These are phyloP conservation scores for Arbacia lixula DNA, from an alignment of 53 echinoderm and acorn worm genomes.

Conservation along the genomic window DNA sequence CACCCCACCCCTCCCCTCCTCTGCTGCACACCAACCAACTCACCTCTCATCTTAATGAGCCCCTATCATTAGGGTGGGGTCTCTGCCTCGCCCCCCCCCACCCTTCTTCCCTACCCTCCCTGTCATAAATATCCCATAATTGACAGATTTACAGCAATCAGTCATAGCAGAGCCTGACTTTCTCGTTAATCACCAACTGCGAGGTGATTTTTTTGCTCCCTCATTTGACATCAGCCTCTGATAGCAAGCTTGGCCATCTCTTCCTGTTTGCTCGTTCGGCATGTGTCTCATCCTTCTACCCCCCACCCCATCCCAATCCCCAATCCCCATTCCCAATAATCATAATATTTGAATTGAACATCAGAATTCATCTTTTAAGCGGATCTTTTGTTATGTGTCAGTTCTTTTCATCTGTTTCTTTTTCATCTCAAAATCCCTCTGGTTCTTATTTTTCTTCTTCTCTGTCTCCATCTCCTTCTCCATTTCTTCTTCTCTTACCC, in stretches of 20 bases:
- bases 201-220: conserved; percentile 38
- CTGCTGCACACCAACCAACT: too few species aligned
- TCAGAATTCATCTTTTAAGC: too few species aligned
- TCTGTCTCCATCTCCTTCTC: neutral
- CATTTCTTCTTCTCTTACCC: neutral
- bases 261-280: neutral
- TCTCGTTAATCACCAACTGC: conserved; percentile 41
- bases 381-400: too few species aligned
- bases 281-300: neutral
- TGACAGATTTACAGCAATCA: conserved; percentile 50
- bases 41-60: too few species aligned
- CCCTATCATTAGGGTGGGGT: too few species aligned
- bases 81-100: neutral
- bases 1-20: too few species aligned
- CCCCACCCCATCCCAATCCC: too few species aligned
- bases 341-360: too few species aligned
- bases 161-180: conserved; percentile 6
- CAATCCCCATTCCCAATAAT: too few species aligned
- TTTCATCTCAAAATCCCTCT: neutral
- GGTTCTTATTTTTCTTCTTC: neutral
- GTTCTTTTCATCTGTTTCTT: too few species aligned
- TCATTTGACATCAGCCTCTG: neutral
- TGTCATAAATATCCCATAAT: conserved; percentile 46
- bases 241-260: too few species aligned
- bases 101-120: conserved; percentile 6